Evolutionary conservation across 2,797 vertebrate species (phyloP), one percentile per base, ranked within the genome.

Genomic region (Xenopus petersii): DNA sequence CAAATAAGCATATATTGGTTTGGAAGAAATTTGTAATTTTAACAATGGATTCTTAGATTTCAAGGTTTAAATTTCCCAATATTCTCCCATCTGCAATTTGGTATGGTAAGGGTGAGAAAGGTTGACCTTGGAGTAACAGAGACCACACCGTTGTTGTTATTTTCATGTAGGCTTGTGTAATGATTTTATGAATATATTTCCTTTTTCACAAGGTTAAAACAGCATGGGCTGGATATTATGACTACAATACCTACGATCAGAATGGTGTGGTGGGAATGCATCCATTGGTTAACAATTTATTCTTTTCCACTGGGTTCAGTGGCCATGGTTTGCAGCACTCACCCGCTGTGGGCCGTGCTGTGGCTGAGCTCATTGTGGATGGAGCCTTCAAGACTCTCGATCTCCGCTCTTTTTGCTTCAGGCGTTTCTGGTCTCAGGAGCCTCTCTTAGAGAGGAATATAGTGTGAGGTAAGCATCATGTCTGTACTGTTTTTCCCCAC

Each of bases 241-340:
- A 98, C 88, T 96, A 96, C 88, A 98, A 97, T 88, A 92, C 92
- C 16, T 93, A 94, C 0, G 95, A 98, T 82, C 94, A 95, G 89
- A 98, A 94, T 0, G 93, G 83, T 0, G 91, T 98, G 79, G 83
- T 98, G 21, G 95, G 95, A 0, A 8, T 77, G 0, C 95, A 96
- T 79, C 95, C 95, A 0, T 75, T 90, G 0, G 80, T 96, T 33
- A 67, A 67, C 74, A 98, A 98, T 89, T 90, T 98, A 89, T 93
- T 89, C 87, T 92, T 95, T 3, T 93, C 93, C 30, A 91, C 93
- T 0, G 96, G 96, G 21, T 98, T 98, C 90, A 96, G 95, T 0
- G 96, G 95, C 2, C 95, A 94, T 0, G 95, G 96, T 15, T 88
- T 98, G 42, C 96, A 97, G 89, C 96, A 96, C 10, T 89, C 96